These are phyloP conservation scores for Pogonomyrmex californicus DNA, from an alignment of 1,140 invertebrate genomes.

Conservation along the genomic window DNA sequence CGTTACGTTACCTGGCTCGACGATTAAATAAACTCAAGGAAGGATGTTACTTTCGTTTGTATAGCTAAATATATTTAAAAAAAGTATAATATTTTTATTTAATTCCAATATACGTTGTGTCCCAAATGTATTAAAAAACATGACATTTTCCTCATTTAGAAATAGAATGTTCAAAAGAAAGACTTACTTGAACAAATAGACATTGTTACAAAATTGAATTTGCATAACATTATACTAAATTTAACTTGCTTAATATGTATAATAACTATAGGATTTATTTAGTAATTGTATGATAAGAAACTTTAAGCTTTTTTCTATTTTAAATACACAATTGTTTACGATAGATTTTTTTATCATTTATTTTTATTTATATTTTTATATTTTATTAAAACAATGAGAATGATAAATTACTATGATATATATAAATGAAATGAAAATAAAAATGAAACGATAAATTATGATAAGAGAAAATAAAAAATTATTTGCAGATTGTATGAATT, in stretches of 20 bases:
- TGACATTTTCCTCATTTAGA: not conserved
- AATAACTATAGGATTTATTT: no score
- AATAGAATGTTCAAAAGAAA: not conserved
- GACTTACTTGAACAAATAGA: not conserved
- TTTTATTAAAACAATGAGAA: no score
- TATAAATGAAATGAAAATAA: no score
- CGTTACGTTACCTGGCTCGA: not conserved
- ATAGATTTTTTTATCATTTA: no score
- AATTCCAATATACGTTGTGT: not conserved
- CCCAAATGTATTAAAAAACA: not conserved
- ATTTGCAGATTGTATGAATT: no score
- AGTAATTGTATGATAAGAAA: no score
- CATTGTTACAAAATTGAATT: not conserved
- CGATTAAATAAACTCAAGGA: slow-evolving; percentile 7
- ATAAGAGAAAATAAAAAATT: no score
- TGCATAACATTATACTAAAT: not conserved
- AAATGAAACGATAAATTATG: no score
- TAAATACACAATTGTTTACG: no score
- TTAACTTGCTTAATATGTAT: not conserved
- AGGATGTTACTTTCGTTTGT: not conserved
- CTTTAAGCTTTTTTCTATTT: no score
- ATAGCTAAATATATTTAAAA: not conserved
- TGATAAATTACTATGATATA: no score
- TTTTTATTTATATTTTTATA: no score
- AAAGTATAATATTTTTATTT: not conserved